Percentiles rank a stretch among this genome's conserved stretches.
Evolutionary conservation across 2,797 vertebrate species (phyloP).

Genomic region (Merluccius polli): DNA sequence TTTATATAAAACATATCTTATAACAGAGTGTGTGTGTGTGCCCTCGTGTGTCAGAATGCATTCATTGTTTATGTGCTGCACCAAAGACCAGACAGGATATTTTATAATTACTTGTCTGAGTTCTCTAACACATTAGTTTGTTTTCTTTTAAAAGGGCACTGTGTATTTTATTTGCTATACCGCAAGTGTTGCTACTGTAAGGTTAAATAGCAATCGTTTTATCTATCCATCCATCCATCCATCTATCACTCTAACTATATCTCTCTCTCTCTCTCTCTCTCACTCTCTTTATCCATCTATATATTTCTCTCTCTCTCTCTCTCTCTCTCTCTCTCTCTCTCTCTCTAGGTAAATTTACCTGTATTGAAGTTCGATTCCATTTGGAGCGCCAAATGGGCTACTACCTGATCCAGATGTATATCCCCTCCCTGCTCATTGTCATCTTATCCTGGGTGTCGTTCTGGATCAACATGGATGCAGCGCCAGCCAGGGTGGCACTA

Average conservation of each 20-base stretch:
- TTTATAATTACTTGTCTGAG: no score
- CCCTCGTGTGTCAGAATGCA: neutral
- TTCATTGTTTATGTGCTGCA: no score
- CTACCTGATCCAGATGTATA: constrained; percentile 99
- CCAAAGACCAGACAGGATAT: neutral
- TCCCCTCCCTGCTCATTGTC: constrained; percentile 92
- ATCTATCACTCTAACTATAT: neutral
- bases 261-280: neutral
- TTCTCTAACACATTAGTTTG: no score
- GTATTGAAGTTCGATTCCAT: constrained; percentile 95
- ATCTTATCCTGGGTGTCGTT: constrained; percentile 96
- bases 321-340: neutral
- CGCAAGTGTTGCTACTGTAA: neutral
- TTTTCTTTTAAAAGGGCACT: no score
- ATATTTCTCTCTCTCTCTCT: neutral
- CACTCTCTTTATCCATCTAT: neutral
- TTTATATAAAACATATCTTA: no score
- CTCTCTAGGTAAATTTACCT: constrained; percentile 88
- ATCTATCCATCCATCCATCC: neutral
- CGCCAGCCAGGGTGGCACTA: constrained; percentile 90
- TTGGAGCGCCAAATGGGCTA: constrained; percentile 98
- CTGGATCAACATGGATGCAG: constrained; percentile 98
- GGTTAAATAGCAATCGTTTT: neutral
- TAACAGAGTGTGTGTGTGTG: neutral
- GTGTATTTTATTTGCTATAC: no score